Evolutionary conservation across 2,797 vertebrate species (phyloP).

Genomic region (Rallus crepitans): DNA sequence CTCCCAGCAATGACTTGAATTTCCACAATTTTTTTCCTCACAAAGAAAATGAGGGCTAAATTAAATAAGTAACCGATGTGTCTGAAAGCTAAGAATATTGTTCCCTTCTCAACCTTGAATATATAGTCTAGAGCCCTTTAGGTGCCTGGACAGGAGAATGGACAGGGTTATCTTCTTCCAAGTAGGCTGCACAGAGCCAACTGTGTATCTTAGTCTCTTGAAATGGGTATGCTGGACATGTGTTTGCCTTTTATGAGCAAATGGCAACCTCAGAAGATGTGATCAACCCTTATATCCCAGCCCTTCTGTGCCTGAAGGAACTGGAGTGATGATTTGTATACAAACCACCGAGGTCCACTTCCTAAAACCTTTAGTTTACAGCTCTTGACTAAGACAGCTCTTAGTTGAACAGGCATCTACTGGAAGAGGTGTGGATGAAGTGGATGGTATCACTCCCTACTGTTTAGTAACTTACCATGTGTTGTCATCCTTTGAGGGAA

Average conservation of each 20-base stretch:
- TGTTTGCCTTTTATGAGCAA: not conserved
- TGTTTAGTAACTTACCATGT: not conserved
- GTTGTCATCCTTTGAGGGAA: not conserved
- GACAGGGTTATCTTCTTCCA: not conserved
- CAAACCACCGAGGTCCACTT: not conserved
- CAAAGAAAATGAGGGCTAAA: not conserved
- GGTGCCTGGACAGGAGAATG: not conserved
- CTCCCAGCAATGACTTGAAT: not conserved
- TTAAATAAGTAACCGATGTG: not conserved
- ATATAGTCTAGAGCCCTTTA: not conserved
- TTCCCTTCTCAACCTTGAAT: not conserved
- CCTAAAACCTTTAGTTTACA: not conserved
- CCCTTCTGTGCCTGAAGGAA: not conserved
- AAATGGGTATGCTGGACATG: not conserved
- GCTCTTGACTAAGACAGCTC: not conserved
- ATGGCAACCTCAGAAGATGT: not conserved
- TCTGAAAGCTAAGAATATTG: not conserved
- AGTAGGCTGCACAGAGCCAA: rapidly evolving
- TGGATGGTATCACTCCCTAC: not conserved
- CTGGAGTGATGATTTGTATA: not conserved
- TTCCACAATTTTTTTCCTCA: not conserved
- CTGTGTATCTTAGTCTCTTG: not conserved
- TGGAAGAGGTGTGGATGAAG: not conserved
- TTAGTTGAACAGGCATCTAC: not conserved
- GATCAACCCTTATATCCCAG: not conserved